Base-by-base conservation (phyloP, 2,797 vertebrate species). In the Intellagama lesueurii region DNA sequence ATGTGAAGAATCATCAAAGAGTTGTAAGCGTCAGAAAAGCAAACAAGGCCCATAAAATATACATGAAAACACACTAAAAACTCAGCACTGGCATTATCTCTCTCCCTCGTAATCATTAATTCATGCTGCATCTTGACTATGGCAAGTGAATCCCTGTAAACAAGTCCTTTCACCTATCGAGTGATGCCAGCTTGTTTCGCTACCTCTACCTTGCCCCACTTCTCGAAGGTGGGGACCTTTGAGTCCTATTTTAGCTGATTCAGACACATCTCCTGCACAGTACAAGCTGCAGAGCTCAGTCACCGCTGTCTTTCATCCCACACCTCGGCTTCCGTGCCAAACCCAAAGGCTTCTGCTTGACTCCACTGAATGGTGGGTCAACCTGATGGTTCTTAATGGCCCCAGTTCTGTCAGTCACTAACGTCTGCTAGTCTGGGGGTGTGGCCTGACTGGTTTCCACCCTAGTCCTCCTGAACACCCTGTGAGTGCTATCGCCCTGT, bases 11-110 rank as follows among this genome's bases (percentile, higher is more conserved):
- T 90, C 92, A 93, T 93, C 91, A 93, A 94, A 90, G 90, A 88
- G 81, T 83, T 93, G 78, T 80, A 91, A 83, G 84, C 81, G 90
- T 94, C 89, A 91, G 89, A 52, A 93, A 93, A 89, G 92, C 91
- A 93, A 94, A 94, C 88, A 92, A 88, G 35, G 72, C 79, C 82
- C 30, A 94, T 94, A 92, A 94, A 95, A 94, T 91, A 95, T 92
- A 69, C 78, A 93, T 95, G 89, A 94, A 93, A 90, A 92, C 90
- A 90, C 24, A 16, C 81, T 81, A 79, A 87, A 91, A 88, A 69
- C 90, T 93, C 91, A 78, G 75, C 75, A 64, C 88, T 73, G 85
- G 91, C 91, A n/a, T 93, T 87, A 89, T 80, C 91, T 92, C 66
- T 82, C 88, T 93, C 87, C 87, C 60, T 83, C 8, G 64, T 7